Evolutionary conservation across 2,113 vertebrate species (phyloP).

Genomic region (Hippolais icterina): DNA sequence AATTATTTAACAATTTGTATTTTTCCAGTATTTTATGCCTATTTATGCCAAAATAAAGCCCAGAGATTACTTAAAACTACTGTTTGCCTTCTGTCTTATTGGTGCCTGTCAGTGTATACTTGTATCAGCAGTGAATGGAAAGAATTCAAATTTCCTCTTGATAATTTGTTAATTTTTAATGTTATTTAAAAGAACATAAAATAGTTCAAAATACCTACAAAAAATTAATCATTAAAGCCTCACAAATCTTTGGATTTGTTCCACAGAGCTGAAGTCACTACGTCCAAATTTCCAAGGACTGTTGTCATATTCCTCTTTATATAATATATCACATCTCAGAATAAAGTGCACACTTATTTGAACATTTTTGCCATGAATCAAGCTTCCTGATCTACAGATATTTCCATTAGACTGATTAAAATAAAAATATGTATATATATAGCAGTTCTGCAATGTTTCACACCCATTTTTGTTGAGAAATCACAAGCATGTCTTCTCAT

Average conservation of each 20-base stretch:
- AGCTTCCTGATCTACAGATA: background rate
- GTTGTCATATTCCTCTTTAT: background rate
- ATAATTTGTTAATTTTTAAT: background rate
- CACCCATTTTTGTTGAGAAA: background rate
- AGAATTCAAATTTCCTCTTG: background rate
- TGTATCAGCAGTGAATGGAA: background rate
- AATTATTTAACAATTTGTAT: background rate
- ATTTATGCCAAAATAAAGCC: background rate
- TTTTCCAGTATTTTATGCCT: background rate
- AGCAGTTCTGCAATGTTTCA: background rate
- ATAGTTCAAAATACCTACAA: background rate
- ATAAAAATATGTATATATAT: background rate
- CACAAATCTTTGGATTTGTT: background rate
- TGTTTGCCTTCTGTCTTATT: background rate
- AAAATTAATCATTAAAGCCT: background rate
- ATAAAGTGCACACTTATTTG: background rate
- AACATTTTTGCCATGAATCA: background rate
- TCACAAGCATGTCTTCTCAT: background rate
- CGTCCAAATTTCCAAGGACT: background rate
- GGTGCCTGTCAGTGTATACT: background rate
- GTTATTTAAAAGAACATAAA: background rate
- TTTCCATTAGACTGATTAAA: background rate
- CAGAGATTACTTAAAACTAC: background rate
- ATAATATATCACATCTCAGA: background rate
- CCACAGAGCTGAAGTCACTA: background rate